Evolutionary conservation across 1,140 invertebrate species (phyloP).

Genomic region (Epicauta chinensis): DNA sequence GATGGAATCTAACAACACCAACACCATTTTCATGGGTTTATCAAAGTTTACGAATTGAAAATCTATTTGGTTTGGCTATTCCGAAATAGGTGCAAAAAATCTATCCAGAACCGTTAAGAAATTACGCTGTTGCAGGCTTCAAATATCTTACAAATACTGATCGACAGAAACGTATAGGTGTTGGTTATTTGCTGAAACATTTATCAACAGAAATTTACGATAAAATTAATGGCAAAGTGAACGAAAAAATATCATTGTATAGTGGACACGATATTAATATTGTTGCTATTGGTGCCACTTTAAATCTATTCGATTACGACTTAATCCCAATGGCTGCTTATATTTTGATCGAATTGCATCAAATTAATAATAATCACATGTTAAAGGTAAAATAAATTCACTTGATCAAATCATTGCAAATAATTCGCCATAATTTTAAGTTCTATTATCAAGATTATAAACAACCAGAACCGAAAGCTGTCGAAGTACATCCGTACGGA

Average conservation of each 20-base stretch:
- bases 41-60: neutral
- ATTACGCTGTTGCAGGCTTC: slow-evolving; percentile 10
- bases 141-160: neutral
- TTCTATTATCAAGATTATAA: slow-evolving; percentile 33
- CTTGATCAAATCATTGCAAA: neutral
- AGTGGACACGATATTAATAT: slow-evolving; percentile 69
- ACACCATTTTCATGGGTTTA: slow-evolving; percentile 24
- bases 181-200: slow-evolving; percentile 51
- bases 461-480: slow-evolving; percentile 8
- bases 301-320: slow-evolving; percentile 59
- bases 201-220: slow-evolving; percentile 51
- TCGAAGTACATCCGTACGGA: too few species aligned
- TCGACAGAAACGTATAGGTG: slow-evolving; percentile 4
- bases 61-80: slow-evolving; percentile 40
- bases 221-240: slow-evolving; percentile 43
- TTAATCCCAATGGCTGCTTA: slow-evolving; percentile 53
- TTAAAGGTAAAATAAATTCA: slow-evolving; percentile 22
- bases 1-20: slow-evolving; percentile 27
- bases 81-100: slow-evolving; percentile 57
- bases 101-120: slow-evolving; percentile 47
- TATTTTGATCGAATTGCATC: slow-evolving; percentile 28
- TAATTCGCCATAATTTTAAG: too few species aligned
- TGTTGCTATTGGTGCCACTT: slow-evolving; percentile 54
- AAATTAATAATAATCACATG: slow-evolving; percentile 19
- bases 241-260: slow-evolving; percentile 59